Conservation (phyloP, 2,113 vertebrate species). For the Urocynchramus pylzowi region DNA sequence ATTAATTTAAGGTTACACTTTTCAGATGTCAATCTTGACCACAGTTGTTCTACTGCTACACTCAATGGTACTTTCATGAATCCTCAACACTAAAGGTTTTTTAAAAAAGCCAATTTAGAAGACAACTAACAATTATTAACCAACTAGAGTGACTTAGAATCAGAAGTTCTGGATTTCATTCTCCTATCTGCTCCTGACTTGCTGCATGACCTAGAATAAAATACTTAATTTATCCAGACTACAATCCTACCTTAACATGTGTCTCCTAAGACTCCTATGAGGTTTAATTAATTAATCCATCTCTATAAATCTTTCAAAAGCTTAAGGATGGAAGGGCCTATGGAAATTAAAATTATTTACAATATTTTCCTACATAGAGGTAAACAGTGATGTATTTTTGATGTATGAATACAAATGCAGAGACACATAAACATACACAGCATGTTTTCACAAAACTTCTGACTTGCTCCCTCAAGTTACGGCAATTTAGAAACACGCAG, state of each 20-base stretch:
- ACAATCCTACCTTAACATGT: not conserved
- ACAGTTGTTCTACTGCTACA: not conserved
- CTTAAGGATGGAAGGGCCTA: not conserved
- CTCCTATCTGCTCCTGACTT: not conserved
- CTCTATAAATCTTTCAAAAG: not conserved
- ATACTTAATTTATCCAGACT: not conserved
- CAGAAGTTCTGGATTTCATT: not conserved
- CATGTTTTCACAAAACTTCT: not conserved
- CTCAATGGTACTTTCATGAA: not conserved
- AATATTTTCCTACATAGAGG: not conserved
- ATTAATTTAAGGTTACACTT: not conserved
- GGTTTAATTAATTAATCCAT: not conserved
- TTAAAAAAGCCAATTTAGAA: slow-evolving; percentile 3
- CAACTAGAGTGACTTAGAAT: not conserved
- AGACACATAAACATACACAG: not conserved
- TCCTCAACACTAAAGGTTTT: not conserved
- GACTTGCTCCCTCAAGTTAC: not conserved
- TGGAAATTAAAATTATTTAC: not conserved
- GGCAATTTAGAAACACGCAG: not conserved
- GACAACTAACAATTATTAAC: not conserved
- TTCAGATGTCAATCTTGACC: not conserved
- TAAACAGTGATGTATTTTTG: not conserved
- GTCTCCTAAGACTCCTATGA: not conserved
- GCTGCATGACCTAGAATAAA: not conserved
- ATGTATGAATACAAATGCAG: not conserved